Conservation (phyloP, 2,113 vertebrate species). For the Naja naja region DNA sequence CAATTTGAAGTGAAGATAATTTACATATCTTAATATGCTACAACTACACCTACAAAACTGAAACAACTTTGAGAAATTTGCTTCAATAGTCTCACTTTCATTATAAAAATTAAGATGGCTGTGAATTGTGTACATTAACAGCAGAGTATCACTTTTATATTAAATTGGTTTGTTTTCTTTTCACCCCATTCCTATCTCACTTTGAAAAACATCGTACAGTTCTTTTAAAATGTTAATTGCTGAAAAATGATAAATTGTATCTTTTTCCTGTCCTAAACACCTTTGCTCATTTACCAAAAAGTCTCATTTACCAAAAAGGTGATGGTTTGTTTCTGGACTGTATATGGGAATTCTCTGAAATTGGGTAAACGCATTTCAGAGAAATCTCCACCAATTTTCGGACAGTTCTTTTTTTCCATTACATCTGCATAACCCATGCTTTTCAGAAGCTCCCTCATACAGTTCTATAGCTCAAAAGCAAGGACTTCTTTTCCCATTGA, state of each 20-base stretch:
- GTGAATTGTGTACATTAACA: background rate
- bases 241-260: background rate
- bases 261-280: background rate
- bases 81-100: background rate
- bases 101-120: background rate
- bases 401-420: background rate
- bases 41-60: background rate
- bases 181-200: background rate
- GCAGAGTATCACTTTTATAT: background rate
- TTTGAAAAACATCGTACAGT: background rate
- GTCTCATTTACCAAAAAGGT: background rate
- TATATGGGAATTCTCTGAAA: background rate
- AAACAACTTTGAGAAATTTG: background rate
- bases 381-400: background rate
- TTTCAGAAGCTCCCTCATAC: background rate
- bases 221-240: background rate
- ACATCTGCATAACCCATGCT: background rate
- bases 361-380: background rate
- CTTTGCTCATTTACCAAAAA: background rate
- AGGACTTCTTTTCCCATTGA: background rate
- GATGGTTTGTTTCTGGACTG: background rate
- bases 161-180: background rate
- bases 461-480: background rate
- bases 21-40: background rate
- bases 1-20: background rate